Base-by-base conservation (phyloP, 2,888 invertebrate species). In the Lycophotia porphyrea region DNA sequence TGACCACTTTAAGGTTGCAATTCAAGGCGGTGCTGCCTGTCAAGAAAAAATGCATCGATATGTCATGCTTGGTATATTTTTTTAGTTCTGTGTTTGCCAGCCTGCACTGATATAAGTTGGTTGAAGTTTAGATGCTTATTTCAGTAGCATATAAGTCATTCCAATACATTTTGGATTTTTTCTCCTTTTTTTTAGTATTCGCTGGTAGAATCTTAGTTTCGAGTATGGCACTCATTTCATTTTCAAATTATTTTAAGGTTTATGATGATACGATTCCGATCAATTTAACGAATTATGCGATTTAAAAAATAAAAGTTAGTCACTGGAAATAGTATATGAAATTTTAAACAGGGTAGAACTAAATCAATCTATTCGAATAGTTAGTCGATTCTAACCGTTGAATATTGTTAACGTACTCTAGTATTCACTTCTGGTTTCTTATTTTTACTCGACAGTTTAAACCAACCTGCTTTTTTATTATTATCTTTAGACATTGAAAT, bases 401-500 rank as follows among this genome's bases (percentile, higher is more conserved):
- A 63, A 66, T 18, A 44, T 42, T 66, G 65, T 90, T 90, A 96
- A 81, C 96, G 96, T 39, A 96, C 96, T 86, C 96, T 93, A 74
- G 93, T 93, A 70, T 93, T 95, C n/a, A 92, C 88, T 87, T 96
- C 96, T 9, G 92, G 92, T 86, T 95, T 95, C 81, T 96, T 95
- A 87, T 93, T 96, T 86, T 95, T 96, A 87, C 91, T 97, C 1
- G 96, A 94, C 88, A 97, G 92, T 91, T 97, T 97, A 89, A 98
- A 98, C 98, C 98, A 98, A 73, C 98, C 98, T 55, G 98, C 97
- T 80, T 97, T 97, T 92, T 98, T 97, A 89, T 97, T 97, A 68
- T 97, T 97, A 89, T 98, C 97, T 88, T 97, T 97, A 67, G 98
- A 98, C 97, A 98, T 98, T 13, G 98, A 98, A 66, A 97, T 97